Evolutionary conservation across 2,797 vertebrate genomes (phyloP), one percentile per base, ranked within the genome.

Genomic region (Trematocara caparti): DNA sequence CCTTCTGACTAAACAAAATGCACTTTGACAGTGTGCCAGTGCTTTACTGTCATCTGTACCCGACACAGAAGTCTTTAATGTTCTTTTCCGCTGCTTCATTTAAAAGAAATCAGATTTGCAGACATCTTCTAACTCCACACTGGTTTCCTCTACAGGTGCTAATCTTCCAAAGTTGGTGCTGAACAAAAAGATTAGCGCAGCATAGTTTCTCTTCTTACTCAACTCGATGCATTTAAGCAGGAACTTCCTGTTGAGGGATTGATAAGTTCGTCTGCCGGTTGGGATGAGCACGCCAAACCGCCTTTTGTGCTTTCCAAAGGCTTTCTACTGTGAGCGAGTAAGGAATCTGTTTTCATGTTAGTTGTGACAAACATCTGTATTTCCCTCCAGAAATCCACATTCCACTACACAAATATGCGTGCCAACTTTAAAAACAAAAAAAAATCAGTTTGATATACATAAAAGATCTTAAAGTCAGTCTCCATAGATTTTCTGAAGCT

Each of bases 91-190:
- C 40, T 64, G 71, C 36, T 2, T 19, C 13, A 19, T 21, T 11
- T 43, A 17, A n/a, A 83, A 75, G 51, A 69, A 84, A 66, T 53
- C n/a, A 40, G 17, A 34, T 59, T 59, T 59, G 50, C n/a, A 40
- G 17, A 34, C 34, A 34, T 59, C 40, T 27, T 59, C 50, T 78
- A 27, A 59, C 50, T 30, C 50, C 51, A 73, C 21, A 48, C 40
- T 71, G 53, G 34, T 86, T 79, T 78, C 77, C 74, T 45, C 69
- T 76, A 72, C 83, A 83, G 85, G 91, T 90, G 90, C 88, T 89
- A 88, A 84, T 62, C 78, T 72, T 87, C 57, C 55, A 19, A 17
- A 10, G 78, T 76, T 73, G 86, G 86, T 90, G 89, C 90, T 87
- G 77, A 86, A 75, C 80, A 30, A 62, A 62, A 73, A 24, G 50